Conservation (phyloP, 2,888 invertebrate species). For the Sminthurinus aureus region DNA sequence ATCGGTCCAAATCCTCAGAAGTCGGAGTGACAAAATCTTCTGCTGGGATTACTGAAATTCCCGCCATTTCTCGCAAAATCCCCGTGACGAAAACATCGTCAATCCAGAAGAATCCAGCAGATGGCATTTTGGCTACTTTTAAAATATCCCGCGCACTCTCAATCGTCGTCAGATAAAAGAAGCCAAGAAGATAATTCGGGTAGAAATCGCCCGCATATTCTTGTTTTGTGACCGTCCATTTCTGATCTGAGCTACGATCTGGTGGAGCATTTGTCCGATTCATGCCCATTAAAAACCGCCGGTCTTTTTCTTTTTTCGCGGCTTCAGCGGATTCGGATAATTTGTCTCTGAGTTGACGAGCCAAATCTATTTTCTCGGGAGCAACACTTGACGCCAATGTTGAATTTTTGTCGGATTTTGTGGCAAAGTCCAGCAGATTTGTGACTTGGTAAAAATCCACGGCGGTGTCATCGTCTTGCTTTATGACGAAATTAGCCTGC, state of each 20-base stretch:
- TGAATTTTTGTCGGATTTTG: not conserved
- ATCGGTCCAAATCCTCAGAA: too few species aligned
- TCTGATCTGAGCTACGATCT: slow-evolving; percentile 73
- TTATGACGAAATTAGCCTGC: slow-evolving; percentile 72
- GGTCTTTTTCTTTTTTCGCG: too few species aligned
- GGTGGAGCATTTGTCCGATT: slow-evolving; percentile 67
- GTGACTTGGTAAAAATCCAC: slow-evolving; percentile 72
- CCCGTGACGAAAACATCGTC: too few species aligned
- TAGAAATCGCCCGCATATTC: slow-evolving; percentile 73
- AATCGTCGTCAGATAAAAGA: slow-evolving; percentile 81
- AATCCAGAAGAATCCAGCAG: too few species aligned
- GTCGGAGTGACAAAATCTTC: too few species aligned
- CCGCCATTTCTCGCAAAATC: too few species aligned
- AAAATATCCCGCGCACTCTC: too few species aligned
- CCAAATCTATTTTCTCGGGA: not conserved
- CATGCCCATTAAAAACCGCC: slow-evolving; percentile 48
- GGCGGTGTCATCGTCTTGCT: slow-evolving; percentile 84
- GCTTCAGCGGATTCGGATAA: too few species aligned
- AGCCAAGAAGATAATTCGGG: slow-evolving; percentile 81
- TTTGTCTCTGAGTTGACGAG: too few species aligned
- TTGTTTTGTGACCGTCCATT: slow-evolving; percentile 78
- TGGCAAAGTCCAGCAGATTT: slow-evolving; percentile 64
- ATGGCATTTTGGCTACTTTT: too few species aligned
- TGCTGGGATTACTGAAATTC: too few species aligned
- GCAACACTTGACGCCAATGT: not conserved